Conservation (phyloP, 2,888 invertebrate genomes). For the Clusia tigrina region DNA sequence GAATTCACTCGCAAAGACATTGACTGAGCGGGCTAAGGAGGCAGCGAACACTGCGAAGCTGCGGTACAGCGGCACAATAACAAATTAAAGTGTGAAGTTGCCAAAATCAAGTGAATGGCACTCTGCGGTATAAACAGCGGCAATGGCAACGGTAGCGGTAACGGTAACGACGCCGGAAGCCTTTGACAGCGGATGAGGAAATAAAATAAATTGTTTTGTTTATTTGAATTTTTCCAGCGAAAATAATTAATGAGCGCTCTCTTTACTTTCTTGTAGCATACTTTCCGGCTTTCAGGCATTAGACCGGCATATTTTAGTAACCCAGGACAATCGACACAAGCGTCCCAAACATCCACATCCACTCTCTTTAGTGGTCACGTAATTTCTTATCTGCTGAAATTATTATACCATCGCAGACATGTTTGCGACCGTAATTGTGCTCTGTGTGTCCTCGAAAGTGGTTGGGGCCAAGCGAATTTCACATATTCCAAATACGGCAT, state of each 20-base stretch:
- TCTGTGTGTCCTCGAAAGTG: background rate
- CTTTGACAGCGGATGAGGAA: background rate
- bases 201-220: slow-evolving; percentile 8
- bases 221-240: slow-evolving; percentile 4
- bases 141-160: background rate
- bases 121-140: slow-evolving; percentile 6
- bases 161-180: slow-evolving; percentile 2
- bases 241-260: background rate
- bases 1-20: background rate
- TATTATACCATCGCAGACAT: slow-evolving; percentile 37
- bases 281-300: slow-evolving; percentile 9
- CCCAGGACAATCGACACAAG: too few relatives aligned
- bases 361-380: slow-evolving; percentile 33
- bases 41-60: background rate
- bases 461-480: background rate
- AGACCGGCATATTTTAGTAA: too few relatives aligned
- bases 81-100: slow-evolving; percentile 6
- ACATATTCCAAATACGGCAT: background rate
- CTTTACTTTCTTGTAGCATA: slow-evolving; percentile 16
- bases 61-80: background rate
- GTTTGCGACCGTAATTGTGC: slow-evolving; percentile 42
- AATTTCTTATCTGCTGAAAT: slow-evolving; percentile 35
- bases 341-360: background rate
- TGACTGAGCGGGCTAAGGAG: background rate
- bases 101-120: slow-evolving; percentile 4